Conservation (phyloP, 2,888 invertebrate species). For the Mimumesa dahlbomi region DNA sequence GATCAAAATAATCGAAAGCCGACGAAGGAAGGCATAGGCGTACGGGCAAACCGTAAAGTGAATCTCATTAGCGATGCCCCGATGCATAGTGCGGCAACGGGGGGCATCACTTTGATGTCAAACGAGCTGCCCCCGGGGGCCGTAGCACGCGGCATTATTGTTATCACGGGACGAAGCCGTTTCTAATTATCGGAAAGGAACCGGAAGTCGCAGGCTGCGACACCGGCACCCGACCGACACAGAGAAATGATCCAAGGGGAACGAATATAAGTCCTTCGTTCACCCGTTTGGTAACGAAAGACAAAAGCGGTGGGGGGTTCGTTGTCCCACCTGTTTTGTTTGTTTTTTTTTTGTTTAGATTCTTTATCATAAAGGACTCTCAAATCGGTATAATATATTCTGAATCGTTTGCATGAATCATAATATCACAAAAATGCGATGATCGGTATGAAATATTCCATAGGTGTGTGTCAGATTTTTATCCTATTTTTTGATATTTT, state of each 20-base stretch:
- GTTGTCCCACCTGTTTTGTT: conserved; percentile 46
- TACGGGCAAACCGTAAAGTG: conserved; percentile 76
- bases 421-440: conserved; percentile 25
- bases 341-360: conserved; percentile 32
- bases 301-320: conserved; percentile 35
- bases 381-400: conserved; percentile 24
- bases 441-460: conserved; percentile 36
- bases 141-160: conserved; percentile 69
- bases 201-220: conserved; percentile 68
- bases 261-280: conserved; percentile 10
- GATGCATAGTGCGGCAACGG: conserved; percentile 62
- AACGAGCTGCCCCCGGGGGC: conserved; percentile 65
- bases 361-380: conserved; percentile 36
- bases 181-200: conserved; percentile 76
- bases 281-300: conserved; percentile 29
- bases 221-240: conserved; percentile 1
- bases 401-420: conserved; percentile 38
- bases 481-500: no score
- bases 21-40: conserved; percentile 30
- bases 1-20: conserved; percentile 69
- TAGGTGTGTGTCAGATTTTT: no score
- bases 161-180: conserved; percentile 70
- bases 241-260: conserved; percentile 9
- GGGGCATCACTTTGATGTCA: conserved; percentile 71
- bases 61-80: conserved; percentile 78